phyloP scores from a whole-genome alignment of 2,113 vertebrate genomes.

The Heterochromis multidens region DNA sequence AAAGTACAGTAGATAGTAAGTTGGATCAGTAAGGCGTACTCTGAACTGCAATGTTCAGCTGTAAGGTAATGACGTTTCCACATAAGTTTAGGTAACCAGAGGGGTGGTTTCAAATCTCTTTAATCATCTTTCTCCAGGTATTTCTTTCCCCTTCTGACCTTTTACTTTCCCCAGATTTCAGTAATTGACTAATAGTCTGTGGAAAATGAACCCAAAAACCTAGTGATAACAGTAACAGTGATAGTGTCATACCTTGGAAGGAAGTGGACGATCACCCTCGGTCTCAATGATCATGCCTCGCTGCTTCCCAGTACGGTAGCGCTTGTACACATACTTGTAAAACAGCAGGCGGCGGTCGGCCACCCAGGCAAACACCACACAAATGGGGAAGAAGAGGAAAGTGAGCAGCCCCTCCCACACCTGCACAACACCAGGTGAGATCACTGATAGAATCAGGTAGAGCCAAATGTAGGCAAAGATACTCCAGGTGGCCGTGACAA shows the following conservation, averaged over 20 bases:
- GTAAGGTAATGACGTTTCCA: too few species aligned
- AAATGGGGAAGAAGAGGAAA: slow-evolving; percentile 97
- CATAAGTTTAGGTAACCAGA: too few species aligned
- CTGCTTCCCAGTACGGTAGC: slow-evolving; percentile 94
- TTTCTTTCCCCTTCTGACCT: neutral
- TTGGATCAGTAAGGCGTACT: too few species aligned
- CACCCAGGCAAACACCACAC: slow-evolving; percentile 96
- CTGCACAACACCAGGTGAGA: slow-evolving; percentile 92
- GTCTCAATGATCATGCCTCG: slow-evolving; percentile 98
- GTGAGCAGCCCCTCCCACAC: slow-evolving; percentile 98
- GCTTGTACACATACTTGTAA: slow-evolving; percentile 99
- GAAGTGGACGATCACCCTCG: slow-evolving; percentile 88
- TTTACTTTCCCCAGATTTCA: neutral
- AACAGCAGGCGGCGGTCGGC: slow-evolving; percentile 96
- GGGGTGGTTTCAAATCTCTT: too few species aligned
- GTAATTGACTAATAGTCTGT: neutral
- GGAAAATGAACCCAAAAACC: neutral
- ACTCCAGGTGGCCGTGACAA: slow-evolving; percentile 96
- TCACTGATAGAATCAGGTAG: slow-evolving; percentile 95
- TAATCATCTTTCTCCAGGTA: too few species aligned
- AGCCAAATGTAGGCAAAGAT: slow-evolving; percentile 99
- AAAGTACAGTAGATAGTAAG: neutral
- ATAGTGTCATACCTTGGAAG: slow-evolving; percentile 77
- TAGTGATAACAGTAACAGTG: fast-evolving
- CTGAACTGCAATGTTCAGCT: too few species aligned